Evolutionary conservation across 2,888 invertebrate species (phyloP).

Genomic region (Pterostichus niger): DNA sequence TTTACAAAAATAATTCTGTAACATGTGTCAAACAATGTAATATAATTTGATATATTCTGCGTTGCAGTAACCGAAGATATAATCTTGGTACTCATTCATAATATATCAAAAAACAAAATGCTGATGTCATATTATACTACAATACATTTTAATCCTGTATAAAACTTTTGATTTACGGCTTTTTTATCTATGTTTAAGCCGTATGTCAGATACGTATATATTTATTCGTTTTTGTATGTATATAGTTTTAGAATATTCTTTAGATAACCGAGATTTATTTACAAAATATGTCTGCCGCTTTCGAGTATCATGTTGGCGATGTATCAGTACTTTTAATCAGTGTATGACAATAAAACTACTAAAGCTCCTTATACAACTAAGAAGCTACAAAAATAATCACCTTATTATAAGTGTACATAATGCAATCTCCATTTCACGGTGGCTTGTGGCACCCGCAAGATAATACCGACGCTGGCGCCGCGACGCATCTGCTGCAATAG

Average conservation of each 20-base stretch:
- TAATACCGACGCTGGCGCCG: not conserved
- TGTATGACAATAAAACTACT: conserved; percentile 2
- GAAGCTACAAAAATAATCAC: conserved; percentile 55
- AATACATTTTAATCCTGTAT: conserved; percentile 38
- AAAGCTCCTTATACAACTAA: conserved; percentile 35
- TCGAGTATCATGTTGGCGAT: not conserved
- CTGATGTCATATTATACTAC: conserved; percentile 46
- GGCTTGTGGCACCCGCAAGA: conserved; percentile 14
- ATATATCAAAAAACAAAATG: conserved; percentile 48
- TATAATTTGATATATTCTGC: conserved; percentile 13
- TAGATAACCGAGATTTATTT: conserved; percentile 31
- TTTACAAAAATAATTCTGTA: too few species aligned
- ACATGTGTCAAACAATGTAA: not conserved
- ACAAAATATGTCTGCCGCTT: not conserved
- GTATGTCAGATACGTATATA: conserved; percentile 36
- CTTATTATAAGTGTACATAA: conserved; percentile 56
- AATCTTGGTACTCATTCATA: conserved; percentile 42
- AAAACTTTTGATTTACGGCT: conserved; percentile 43
- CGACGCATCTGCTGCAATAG: too few species aligned
- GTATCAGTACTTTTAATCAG: conserved; percentile 27
- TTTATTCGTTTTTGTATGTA: conserved; percentile 26
- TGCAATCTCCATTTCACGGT: conserved; percentile 57
- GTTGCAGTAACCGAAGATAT: not conserved
- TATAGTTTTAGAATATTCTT: conserved; percentile 10
- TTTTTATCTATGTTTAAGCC: conserved; percentile 28